Conservation (phyloP, 2,797 vertebrate species). For the Chelon auratus region DNA sequence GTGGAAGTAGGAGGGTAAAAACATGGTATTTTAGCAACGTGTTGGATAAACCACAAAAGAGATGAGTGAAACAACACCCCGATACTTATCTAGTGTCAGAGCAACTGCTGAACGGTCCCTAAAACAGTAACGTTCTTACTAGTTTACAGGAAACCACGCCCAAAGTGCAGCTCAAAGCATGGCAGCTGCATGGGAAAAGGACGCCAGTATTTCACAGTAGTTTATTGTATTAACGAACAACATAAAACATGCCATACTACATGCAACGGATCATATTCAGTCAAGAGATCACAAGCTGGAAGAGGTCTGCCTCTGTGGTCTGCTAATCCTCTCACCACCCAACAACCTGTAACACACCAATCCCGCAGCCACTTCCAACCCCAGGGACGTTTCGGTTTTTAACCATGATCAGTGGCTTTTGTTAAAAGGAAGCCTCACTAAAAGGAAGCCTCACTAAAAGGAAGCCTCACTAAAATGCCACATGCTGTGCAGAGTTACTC, state of each 20-base stretch:
- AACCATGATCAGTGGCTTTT: neutral
- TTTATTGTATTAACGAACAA: neutral
- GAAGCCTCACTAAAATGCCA: neutral
- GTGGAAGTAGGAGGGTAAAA: neutral
- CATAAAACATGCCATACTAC: neutral
- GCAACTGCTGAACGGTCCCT: neutral
- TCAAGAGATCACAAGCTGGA: neutral
- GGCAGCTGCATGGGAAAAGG: neutral
- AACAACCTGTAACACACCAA: neutral
- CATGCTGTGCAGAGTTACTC: neutral
- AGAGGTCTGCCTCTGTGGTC: neutral
- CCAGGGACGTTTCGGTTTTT: neutral
- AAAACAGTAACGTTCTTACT: neutral
- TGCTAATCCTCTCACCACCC: neutral
- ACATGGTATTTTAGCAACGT: too few relatives aligned
- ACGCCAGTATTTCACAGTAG: too few relatives aligned
- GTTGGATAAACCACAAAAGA: too few relatives aligned
- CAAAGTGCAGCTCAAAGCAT: neutral
- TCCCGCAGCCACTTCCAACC: neutral
- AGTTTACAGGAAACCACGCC: constrained; percentile 38
- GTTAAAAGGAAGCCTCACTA: neutral
- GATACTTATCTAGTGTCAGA: neutral
- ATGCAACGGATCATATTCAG: neutral
- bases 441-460: too few relatives aligned
- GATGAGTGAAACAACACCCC: neutral